phyloP scores from a whole-genome alignment of 1,140 invertebrate species.

The Saccostrea glomerata region DNA sequence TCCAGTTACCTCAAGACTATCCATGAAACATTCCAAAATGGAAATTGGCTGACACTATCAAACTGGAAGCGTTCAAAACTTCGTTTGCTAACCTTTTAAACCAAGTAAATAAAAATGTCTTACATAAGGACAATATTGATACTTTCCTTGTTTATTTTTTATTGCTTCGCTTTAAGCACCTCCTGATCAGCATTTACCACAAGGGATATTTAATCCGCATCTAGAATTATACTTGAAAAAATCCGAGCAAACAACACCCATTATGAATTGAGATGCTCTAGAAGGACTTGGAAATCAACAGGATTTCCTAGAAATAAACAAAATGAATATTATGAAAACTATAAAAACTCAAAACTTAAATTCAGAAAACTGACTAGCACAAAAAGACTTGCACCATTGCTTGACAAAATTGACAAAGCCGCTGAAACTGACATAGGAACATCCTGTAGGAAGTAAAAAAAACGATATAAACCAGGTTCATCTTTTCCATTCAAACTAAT shows the following conservation, averaged over 20 bases:
- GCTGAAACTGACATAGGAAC: background rate
- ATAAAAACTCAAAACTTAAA: background rate
- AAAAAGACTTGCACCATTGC: background rate
- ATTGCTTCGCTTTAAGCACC: background rate
- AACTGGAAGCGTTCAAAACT: background rate
- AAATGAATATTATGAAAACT: background rate
- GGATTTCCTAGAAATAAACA: background rate
- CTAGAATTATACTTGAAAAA: background rate
- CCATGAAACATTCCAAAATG: background rate
- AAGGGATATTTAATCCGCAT: background rate
- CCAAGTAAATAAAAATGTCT: background rate
- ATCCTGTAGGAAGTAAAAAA: background rate
- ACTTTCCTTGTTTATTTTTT: no score
- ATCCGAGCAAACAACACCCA: background rate
- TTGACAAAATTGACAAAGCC: background rate
- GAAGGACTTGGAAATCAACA: background rate
- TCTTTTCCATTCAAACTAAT: background rate
- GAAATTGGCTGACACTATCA: background rate
- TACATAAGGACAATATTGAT: no score
- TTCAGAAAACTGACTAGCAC: slow-evolving; percentile 5
- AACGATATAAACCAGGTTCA: background rate
- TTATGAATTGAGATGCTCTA: background rate
- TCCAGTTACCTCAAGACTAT: no score
- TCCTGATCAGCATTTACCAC: background rate
- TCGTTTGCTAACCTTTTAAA: background rate